A percentile compares a stretch with the other conserved stretches of the same genome.
phyloP scores from a whole-genome alignment of 2,113 vertebrate species.

The Tyrannus savana region DNA sequence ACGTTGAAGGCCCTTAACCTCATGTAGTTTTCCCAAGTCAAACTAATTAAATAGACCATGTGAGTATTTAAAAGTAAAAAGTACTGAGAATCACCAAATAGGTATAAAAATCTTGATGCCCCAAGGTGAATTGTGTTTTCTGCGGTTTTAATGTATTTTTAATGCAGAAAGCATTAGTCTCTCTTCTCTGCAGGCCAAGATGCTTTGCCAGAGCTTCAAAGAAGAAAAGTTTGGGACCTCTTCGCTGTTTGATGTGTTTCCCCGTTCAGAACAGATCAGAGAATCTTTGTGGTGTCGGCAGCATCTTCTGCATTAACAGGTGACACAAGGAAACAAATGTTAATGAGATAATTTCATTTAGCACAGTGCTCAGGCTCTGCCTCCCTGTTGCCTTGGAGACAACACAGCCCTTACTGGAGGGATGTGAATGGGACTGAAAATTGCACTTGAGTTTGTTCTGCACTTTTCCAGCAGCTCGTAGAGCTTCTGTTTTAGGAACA shows the following conservation, averaged over 20 bases:
- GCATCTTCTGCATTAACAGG: background rate
- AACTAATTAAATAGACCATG: background rate
- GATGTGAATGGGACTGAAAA: background rate
- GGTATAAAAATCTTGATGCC: background rate
- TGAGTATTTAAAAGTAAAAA: background rate
- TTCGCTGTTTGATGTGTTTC: background rate
- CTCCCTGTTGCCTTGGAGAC: constrained; percentile 28
- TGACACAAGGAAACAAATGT: background rate
- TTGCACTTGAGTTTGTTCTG: background rate
- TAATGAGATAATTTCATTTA: constrained; percentile 36
- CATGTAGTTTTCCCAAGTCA: background rate
- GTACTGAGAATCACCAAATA: background rate
- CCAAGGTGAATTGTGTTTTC: background rate
- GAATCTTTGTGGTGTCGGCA: background rate
- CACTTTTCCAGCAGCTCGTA: background rate
- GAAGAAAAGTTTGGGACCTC: background rate
- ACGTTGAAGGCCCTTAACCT: background rate
- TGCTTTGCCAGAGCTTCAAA: background rate
- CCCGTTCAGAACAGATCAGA: background rate
- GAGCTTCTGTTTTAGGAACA: background rate
- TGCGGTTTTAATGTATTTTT: background rate
- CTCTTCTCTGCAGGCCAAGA: background rate
- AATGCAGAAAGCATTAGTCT: background rate
- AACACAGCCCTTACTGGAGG: background rate
- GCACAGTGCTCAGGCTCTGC: background rate